Evolutionary conservation across 2,888 invertebrate genomes (phyloP).

Genomic region (Drosophila merina): DNA sequence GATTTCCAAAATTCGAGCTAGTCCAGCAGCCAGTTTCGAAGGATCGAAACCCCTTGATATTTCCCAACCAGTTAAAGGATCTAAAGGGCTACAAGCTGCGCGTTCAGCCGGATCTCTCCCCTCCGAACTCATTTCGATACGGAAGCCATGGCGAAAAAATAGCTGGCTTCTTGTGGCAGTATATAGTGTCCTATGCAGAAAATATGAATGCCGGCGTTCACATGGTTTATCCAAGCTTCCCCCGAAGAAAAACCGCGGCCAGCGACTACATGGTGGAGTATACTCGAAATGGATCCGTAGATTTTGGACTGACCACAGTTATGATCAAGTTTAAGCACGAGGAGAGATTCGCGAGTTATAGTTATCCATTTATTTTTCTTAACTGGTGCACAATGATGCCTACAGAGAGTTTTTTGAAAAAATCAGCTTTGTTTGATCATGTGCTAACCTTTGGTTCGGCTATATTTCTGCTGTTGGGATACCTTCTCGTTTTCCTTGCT

Average conservation of each 20-base stretch:
- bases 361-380: conserved; percentile 42
- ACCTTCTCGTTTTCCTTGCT: not conserved
- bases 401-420: conserved; percentile 30
- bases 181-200: conserved; percentile 41
- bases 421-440: conserved; percentile 13
- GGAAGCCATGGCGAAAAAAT: conserved; percentile 28
- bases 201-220: conserved; percentile 33
- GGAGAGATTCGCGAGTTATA: conserved; percentile 30
- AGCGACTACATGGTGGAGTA: conserved; percentile 42
- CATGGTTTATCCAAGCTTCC: conserved; percentile 18
- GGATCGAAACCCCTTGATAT: conserved; percentile 11
- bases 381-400: conserved; percentile 63
- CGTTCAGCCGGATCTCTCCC: conserved; percentile 51
- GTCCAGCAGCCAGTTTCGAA: not conserved
- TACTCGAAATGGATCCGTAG: conserved; percentile 44
- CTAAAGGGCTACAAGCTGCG: conserved; percentile 44
- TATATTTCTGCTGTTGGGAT: conserved; percentile 5
- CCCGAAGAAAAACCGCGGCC: not conserved
- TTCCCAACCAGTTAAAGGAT: conserved; percentile 37
- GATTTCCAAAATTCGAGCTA: conserved; percentile 55
- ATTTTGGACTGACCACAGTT: conserved; percentile 41
- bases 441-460: conserved; percentile 18
- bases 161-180: conserved; percentile 50
- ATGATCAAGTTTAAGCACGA: not conserved
- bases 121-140: conserved; percentile 49